phyloP scores from a whole-genome alignment of 1,140 invertebrate species.

The Alviniconcha marisindica region DNA sequence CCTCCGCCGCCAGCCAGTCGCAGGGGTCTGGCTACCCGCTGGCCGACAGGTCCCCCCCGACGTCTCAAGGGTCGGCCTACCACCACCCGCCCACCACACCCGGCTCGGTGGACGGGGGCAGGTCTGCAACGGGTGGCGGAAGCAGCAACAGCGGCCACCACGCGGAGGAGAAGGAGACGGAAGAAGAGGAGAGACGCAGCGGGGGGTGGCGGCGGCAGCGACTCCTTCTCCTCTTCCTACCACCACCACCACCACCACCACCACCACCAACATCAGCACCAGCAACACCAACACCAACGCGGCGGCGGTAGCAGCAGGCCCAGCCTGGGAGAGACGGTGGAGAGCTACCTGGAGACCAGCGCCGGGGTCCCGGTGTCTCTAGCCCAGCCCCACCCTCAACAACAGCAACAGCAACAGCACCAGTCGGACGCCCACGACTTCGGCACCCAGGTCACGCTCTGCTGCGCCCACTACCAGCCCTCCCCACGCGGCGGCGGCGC shows the following conservation, averaged over 20 bases:
- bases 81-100: too few relatives aligned
- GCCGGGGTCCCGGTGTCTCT: neutral
- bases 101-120: too few relatives aligned
- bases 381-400: neutral
- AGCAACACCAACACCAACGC: too few relatives aligned
- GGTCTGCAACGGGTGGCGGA: too few relatives aligned
- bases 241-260: neutral
- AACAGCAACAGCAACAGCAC: neutral
- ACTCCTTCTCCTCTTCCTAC: neutral
- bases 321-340: slow-evolving; percentile 11
- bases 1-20: slow-evolving; percentile 17
- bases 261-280: neutral
- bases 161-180: neutral
- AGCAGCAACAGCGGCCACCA: neutral
- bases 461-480: slow-evolving; percentile 51
- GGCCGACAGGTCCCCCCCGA: too few relatives aligned
- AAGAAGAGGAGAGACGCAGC: neutral
- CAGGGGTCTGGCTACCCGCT: neutral
- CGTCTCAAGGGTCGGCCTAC: too few relatives aligned
- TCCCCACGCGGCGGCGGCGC: neutral
- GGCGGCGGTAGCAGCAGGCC: neutral
- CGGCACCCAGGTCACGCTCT: slow-evolving; percentile 64
- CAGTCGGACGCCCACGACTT: slow-evolving; percentile 45
- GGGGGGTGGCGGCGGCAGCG: too few relatives aligned
- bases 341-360: slow-evolving; percentile 1